Conservation (phyloP, 2,113 vertebrate genomes). For the Rhinoptilus africanus region DNA sequence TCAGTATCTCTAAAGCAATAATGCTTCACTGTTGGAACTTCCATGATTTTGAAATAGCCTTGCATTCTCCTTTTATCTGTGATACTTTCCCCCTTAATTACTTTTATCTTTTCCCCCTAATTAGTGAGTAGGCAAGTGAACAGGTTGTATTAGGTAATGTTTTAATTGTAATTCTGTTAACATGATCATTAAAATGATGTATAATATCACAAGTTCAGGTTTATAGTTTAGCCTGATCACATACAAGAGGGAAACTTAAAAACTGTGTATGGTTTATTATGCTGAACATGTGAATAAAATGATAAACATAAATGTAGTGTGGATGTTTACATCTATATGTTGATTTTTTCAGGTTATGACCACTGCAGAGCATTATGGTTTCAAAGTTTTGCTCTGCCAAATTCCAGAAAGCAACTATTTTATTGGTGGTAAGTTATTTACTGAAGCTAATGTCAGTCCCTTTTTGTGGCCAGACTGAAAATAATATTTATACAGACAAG, state of each 20-base stretch:
- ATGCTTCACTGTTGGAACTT: background rate
- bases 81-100: background rate
- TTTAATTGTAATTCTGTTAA: background rate
- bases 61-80: background rate
- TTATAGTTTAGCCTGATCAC: background rate
- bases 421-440: background rate
- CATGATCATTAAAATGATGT: background rate
- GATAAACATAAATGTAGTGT: background rate
- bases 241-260: background rate
- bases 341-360: background rate
- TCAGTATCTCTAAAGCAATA: background rate
- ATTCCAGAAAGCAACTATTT: background rate
- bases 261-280: background rate
- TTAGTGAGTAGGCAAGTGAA: background rate
- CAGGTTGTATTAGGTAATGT: background rate
- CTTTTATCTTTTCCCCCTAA: background rate
- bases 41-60: background rate
- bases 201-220: background rate
- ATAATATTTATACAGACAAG: background rate
- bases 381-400: background rate
- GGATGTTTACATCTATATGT: background rate
- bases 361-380: background rate
- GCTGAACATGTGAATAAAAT: background rate
- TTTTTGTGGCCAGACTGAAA: background rate
- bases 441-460: background rate